These are phyloP conservation scores for Drosophila jambulina DNA, from an alignment of 1,140 invertebrate species.

Conservation along the genomic window DNA sequence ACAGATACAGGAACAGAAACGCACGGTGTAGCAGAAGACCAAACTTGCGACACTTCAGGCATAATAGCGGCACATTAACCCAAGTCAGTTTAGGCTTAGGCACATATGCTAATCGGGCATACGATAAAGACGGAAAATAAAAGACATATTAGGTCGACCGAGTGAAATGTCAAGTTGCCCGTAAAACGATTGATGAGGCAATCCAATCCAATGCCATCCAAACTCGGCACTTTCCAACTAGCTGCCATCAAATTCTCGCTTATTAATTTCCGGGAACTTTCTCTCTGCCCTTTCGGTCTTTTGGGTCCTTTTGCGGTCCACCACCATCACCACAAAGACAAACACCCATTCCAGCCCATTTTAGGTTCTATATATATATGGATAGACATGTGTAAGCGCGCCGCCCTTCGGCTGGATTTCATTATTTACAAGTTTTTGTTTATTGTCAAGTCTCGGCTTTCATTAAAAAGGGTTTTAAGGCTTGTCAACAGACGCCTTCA, in stretches of 20 bases:
- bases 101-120: conserved; percentile 45
- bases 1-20: conserved; percentile 13
- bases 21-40: background rate
- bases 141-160: conserved; percentile 20
- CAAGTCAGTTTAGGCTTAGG: conserved; percentile 42
- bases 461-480: conserved; percentile 75
- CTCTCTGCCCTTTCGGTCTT: conserved; percentile 32
- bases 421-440: conserved; percentile 80
- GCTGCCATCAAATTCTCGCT: conserved; percentile 56
- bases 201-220: conserved; percentile 10
- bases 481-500: conserved; percentile 62
- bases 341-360: conserved; percentile 14
- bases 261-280: conserved; percentile 73
- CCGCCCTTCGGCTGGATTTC: conserved; percentile 50
- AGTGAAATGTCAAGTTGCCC: conserved; percentile 46
- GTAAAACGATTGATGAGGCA: conserved; percentile 51
- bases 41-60: conserved; percentile 29
- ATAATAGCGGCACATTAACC: conserved; percentile 70
- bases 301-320: conserved; percentile 60
- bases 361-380: background rate
- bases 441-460: conserved; percentile 75
- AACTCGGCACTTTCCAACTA: conserved; percentile 25
- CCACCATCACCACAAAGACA: conserved; percentile 35
- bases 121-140: conserved; percentile 12
- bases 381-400: conserved; percentile 24